Evolutionary conservation across 2,888 invertebrate genomes (phyloP).

Genomic region (Tryphoninae sp.): DNA sequence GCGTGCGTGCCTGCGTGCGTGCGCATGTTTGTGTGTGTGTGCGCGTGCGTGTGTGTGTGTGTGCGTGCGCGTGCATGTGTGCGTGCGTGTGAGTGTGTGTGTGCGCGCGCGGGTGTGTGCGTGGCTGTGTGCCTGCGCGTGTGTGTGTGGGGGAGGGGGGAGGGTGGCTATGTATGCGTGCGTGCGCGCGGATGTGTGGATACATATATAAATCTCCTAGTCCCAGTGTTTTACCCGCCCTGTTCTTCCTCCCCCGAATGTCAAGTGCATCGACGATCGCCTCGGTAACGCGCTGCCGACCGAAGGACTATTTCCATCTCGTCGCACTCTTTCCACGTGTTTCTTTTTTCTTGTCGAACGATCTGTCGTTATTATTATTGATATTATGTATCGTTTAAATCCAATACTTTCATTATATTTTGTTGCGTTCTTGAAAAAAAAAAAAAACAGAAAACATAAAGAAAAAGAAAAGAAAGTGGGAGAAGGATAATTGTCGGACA

Average conservation of each 20-base stretch:
- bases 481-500: constrained; percentile 8
- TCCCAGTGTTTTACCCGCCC: constrained; percentile 79
- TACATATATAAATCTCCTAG: constrained; percentile 68
- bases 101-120: too few relatives aligned
- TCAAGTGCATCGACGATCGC: constrained; percentile 77
- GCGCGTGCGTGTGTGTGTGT: too few relatives aligned
- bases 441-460: neutral
- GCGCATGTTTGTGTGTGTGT: too few relatives aligned
- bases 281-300: constrained; percentile 73
- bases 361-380: neutral
- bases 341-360: neutral
- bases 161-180: too few relatives aligned
- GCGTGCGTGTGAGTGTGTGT: too few relatives aligned
- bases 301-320: constrained; percentile 74
- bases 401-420: neutral
- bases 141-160: too few relatives aligned
- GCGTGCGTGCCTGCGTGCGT: too few relatives aligned
- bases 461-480: neutral
- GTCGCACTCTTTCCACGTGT: constrained; percentile 65
- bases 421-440: neutral
- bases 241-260: constrained; percentile 79
- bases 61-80: too few relatives aligned
- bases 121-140: too few relatives aligned
- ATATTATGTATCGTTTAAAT: neutral
- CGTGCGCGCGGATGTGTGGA: neutral